A percentile compares a stretch with the other conserved stretches of the same genome.
Conservation (phyloP, 1,140 invertebrate genomes). For the Ceratina japonica region DNA sequence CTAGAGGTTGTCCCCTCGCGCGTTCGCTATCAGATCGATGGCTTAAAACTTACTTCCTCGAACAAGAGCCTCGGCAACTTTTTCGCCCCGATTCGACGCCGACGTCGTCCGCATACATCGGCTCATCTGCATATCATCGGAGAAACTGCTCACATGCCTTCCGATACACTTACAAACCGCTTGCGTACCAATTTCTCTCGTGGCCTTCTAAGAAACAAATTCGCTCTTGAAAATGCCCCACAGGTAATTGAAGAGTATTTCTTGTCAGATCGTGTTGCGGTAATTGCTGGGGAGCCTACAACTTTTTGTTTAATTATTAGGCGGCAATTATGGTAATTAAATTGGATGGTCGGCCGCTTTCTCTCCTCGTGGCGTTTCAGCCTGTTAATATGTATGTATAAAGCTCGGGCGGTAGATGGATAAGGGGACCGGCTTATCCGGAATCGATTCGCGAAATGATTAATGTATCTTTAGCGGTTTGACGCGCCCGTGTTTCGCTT, state of each 20-base stretch:
- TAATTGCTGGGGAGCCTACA: conserved; percentile 14
- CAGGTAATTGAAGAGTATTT: not conserved
- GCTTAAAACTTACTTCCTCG: too few relatives aligned
- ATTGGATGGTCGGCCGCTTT: conserved; percentile 1
- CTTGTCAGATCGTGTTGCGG: not conserved
- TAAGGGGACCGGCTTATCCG: conserved; percentile 9
- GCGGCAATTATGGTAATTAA: conserved; percentile 45
- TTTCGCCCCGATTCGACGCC: not conserved
- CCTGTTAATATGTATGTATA: conserved; percentile 38
- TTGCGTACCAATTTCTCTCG: not conserved
- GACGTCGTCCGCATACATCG: not conserved
- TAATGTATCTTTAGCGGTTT: conserved; percentile 47
- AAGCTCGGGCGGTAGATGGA: not conserved
- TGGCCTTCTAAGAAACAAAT: too few relatives aligned
- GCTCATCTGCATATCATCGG: not conserved
- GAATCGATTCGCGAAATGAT: conserved; percentile 46
- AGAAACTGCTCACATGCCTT: not conserved
- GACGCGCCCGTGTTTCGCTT: conserved; percentile 42
- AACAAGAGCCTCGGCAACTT: not conserved
- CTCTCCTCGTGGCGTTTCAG: not conserved
- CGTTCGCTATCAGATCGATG: too few relatives aligned
- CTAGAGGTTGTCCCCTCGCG: too few relatives aligned
- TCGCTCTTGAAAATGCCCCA: not conserved
- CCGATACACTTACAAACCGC: not conserved
- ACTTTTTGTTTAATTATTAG: conserved; percentile 43